A percentile compares a stretch with the other conserved stretches of the same genome.
Conservation (phyloP, 2,888 invertebrate genomes). For the Scrobipalpa costella region DNA sequence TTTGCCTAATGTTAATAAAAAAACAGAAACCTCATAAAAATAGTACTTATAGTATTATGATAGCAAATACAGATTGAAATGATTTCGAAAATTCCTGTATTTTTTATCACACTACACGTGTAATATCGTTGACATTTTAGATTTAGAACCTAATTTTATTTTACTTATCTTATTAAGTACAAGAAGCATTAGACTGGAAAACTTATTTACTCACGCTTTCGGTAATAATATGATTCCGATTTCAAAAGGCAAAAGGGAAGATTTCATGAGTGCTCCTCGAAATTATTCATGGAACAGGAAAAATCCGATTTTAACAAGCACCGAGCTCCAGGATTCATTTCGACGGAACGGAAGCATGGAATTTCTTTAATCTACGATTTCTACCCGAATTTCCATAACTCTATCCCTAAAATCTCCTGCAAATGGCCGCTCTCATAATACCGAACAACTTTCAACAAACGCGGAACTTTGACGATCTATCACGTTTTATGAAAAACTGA, state of each 20-base stretch:
- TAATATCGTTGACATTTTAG: no score
- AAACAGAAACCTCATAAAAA: no score
- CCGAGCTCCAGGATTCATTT: neutral
- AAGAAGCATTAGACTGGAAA: neutral
- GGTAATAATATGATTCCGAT: neutral
- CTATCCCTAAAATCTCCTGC: neutral
- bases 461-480: constrained; percentile 10
- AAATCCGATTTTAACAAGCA: constrained; percentile 12
- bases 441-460: constrained; percentile 14
- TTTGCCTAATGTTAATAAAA: no score
- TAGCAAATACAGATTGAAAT: no score
- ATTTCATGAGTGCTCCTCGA: constrained; percentile 6
- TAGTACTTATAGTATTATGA: no score
- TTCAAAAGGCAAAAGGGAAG: constrained; percentile 9
- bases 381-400: constrained; percentile 11
- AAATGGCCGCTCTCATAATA: neutral
- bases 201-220: constrained; percentile 5
- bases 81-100: no score
- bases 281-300: constrained; percentile 13
- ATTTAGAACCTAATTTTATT: constrained; percentile 3
- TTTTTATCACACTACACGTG: no score
- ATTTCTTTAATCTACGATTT: constrained; percentile 8
- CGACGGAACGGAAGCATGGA: neutral
- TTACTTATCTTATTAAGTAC: neutral
- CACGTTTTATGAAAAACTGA: constrained; percentile 10